A percentile compares a stretch with the other conserved stretches of the same genome.
These are phyloP conservation scores for Anas flavirostris DNA, from an alignment of 2,797 vertebrate species.

Conservation along the genomic window DNA sequence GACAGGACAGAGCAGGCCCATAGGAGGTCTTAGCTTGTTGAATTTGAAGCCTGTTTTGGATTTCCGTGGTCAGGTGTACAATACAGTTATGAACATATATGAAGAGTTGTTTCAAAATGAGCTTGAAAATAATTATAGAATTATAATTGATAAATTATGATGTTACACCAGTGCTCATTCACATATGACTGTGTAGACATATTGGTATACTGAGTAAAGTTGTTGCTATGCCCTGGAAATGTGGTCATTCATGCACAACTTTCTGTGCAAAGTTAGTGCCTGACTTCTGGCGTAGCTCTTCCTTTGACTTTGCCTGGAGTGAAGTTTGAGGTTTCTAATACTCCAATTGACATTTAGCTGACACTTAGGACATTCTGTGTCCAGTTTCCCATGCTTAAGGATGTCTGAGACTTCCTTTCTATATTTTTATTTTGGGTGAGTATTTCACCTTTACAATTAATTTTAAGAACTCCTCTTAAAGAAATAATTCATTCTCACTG, in stretches of 20 bases:
- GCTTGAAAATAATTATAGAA: neutral
- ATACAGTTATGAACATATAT: neutral
- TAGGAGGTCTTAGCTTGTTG: neutral
- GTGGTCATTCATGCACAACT: neutral
- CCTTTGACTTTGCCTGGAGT: neutral
- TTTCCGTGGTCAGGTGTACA: neutral
- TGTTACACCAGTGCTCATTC: neutral
- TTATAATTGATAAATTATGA: neutral
- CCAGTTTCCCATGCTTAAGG: neutral
- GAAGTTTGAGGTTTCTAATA: neutral
- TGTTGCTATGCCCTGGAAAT: neutral
- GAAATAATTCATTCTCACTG: constrained; percentile 18
- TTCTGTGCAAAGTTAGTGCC: neutral
- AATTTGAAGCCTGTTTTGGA: neutral
- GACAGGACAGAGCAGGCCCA: neutral
- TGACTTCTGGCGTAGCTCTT: neutral
- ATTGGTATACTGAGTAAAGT: neutral
- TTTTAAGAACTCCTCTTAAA: constrained; percentile 6
- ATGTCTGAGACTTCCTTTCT: neutral
- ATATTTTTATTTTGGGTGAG: neutral
- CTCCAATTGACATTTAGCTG: neutral
- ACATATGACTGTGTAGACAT: neutral
- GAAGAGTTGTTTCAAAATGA: neutral
- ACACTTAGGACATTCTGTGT: neutral
- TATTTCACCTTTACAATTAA: constrained; percentile 10